Conservation (phyloP, 2,888 invertebrate genomes). For the Melinaea menophilus region DNA sequence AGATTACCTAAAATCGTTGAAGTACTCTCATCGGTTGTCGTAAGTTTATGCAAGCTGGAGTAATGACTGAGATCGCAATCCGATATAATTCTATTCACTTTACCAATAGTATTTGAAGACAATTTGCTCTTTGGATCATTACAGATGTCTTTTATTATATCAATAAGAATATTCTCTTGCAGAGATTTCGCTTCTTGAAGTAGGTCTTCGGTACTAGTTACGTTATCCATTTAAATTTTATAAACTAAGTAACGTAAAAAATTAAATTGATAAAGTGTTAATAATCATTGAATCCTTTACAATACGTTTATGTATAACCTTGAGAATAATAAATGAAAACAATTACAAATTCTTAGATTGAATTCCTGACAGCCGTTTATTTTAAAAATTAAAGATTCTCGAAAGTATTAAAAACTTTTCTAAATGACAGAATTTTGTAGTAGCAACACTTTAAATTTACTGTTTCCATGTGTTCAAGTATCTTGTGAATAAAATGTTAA, state of each 20-base stretch:
- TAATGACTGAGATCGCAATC: constrained; percentile 64
- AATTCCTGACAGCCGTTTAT: no score
- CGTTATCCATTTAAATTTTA: constrained; percentile 50
- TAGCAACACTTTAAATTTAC: no score
- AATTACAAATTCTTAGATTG: no score
- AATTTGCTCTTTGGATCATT: constrained; percentile 45
- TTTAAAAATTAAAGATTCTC: not conserved
- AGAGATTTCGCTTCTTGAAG: constrained; percentile 42
- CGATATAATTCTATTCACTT: constrained; percentile 62
- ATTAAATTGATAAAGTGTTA: no score
- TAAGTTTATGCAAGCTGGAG: constrained; percentile 63
- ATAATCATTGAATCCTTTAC: no score
- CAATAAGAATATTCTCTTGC: constrained; percentile 59
- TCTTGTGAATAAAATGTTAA: no score
- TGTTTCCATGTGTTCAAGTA: no score
- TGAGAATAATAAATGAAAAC: no score
- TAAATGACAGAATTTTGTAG: not conserved
- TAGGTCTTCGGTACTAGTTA: constrained; percentile 49
- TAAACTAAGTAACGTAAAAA: no score
- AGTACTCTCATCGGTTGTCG: constrained; percentile 62
- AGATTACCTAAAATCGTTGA: constrained; percentile 60
- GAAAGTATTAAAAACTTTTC: not conserved
- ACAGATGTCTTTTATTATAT: constrained; percentile 61
- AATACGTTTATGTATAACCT: no score
- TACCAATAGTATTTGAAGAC: constrained; percentile 52